Base-by-base conservation (phyloP, 2,113 vertebrate species). In the Phylloscopus trochiloides region DNA sequence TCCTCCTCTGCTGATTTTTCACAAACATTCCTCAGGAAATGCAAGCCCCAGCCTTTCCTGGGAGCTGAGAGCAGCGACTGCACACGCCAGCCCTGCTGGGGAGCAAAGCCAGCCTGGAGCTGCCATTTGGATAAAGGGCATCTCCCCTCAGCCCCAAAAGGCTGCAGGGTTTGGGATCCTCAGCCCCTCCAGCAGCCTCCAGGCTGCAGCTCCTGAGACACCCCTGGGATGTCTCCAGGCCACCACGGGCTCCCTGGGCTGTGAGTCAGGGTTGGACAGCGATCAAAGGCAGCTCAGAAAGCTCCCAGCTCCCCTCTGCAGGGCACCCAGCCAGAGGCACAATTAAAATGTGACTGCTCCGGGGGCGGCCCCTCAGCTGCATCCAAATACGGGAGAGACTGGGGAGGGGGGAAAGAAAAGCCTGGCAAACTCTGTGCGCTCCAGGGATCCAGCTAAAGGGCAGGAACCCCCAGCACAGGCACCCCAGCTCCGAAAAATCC, bases 231-330 rank as follows among this genome's bases (percentile, higher is more conserved):
- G 42, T 55, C 94, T 62, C 61, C 79, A 67, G 85, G 84, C 65
- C 80, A 89, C 92, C 85, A 6, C 43, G 0, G 3, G 38, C 90
- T 90, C 84, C 78, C 82, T 14, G 22, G 38, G 52, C 71, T n/a
- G 92, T 34, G 67, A 68, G 71, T 92, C 85, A 14, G 22, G 28
- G 74, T 59, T 93, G 93, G 93, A 94, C 40, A 10, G 5, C 2
- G 40, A 95, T 96, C 92, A 95, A 95, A 96, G 93, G 63, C 9
- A 94, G 6, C 29, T 50, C 95, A 55, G 74, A 90, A 50, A 75
- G 74, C 90, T 79, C 50, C 84, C 95, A 90, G 19, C 22, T 59
- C 67, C 51, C 54, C 66, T 75, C 88, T 24, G 67, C 65, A 58
- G 78, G 95, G 93, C 93, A 73, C 13, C 0, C 0, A 62, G 92